Evolutionary conservation across 2,113 vertebrate genomes (phyloP).

Genomic region (Amblyopsis rosae): DNA sequence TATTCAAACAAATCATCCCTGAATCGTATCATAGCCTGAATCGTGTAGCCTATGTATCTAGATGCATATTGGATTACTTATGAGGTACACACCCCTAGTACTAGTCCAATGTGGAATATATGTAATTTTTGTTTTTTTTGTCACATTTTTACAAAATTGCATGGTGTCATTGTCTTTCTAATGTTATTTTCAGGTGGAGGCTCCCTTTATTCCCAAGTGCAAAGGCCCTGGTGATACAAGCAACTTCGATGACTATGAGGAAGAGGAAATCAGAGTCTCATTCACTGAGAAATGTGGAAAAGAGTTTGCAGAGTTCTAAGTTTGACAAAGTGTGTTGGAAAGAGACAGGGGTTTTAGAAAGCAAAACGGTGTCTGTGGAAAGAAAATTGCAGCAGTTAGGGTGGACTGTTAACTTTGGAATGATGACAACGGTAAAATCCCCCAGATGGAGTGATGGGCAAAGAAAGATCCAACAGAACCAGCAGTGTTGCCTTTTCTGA

Average conservation of each 20-base stretch:
- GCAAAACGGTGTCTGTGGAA: slow-evolving; percentile 52
- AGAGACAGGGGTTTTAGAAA: slow-evolving; percentile 57
- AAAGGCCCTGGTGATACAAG: slow-evolving; percentile 93
- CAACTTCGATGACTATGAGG: slow-evolving; percentile 95
- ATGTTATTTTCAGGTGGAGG: slow-evolving; percentile 81
- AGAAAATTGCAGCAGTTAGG: slow-evolving; percentile 44
- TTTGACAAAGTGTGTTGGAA: slow-evolving; percentile 58
- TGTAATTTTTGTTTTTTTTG: too few species aligned
- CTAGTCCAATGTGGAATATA: too few species aligned
- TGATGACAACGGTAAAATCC: slow-evolving; percentile 67
- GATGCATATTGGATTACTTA: too few species aligned
- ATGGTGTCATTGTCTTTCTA: not conserved
- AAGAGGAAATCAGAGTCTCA: slow-evolving; percentile 91
- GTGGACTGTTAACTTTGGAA: slow-evolving; percentile 74
- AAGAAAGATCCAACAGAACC: slow-evolving; percentile 72
- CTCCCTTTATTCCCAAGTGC: slow-evolving; percentile 94
- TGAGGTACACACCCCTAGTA: too few species aligned
- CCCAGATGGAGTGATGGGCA: slow-evolving; percentile 51
- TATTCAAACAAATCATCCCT: too few species aligned
- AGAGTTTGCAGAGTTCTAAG: slow-evolving; percentile 93
- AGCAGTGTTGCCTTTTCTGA: slow-evolving; percentile 82
- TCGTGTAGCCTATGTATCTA: too few species aligned
- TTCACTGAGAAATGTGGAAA: slow-evolving; percentile 92
- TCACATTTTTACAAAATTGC: not conserved
- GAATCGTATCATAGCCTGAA: too few species aligned